Evolutionary conservation across 2,113 vertebrate species (phyloP).

Genomic region (Thunnus thynnus): DNA sequence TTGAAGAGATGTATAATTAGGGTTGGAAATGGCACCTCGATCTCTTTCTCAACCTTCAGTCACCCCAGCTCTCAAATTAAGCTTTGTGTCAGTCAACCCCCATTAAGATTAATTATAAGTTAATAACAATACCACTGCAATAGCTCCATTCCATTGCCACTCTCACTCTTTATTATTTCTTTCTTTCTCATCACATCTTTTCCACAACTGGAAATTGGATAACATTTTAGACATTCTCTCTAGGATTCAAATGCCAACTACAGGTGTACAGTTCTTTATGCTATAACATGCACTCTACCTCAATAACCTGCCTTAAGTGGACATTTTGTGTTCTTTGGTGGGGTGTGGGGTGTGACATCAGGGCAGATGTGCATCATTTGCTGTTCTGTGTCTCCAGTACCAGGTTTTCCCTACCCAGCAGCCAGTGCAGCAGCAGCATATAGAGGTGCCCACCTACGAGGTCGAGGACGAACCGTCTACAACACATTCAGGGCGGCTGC

Average conservation of each 20-base stretch:
- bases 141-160: constrained; percentile 26
- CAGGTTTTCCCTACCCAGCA: constrained; percentile 95
- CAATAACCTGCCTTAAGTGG: neutral
- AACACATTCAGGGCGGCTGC: constrained; percentile 95
- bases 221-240: constrained; percentile 7
- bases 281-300: neutral
- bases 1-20: constrained; percentile 76
- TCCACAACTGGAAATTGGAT: neutral
- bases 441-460: constrained; percentile 94
- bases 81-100: constrained; percentile 56
- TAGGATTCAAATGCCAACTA: neutral
- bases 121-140: constrained; percentile 64
- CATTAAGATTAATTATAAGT: constrained; percentile 76
- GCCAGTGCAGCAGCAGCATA: constrained; percentile 93
- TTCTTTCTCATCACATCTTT: constrained; percentile 18
- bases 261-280: neutral
- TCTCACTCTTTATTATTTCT: neutral
- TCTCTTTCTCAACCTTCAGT: constrained; percentile 46
- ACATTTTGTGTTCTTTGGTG: no score
- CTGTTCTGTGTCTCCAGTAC: constrained; percentile 85
- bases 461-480: constrained; percentile 94
- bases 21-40: constrained; percentile 48
- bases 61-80: constrained; percentile 60
- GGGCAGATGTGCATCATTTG: neutral
- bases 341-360: neutral